Evolutionary conservation across 2,888 invertebrate species (phyloP), one percentile per base, ranked within the genome.

Genomic region (Nomada hirtipes): DNA sequence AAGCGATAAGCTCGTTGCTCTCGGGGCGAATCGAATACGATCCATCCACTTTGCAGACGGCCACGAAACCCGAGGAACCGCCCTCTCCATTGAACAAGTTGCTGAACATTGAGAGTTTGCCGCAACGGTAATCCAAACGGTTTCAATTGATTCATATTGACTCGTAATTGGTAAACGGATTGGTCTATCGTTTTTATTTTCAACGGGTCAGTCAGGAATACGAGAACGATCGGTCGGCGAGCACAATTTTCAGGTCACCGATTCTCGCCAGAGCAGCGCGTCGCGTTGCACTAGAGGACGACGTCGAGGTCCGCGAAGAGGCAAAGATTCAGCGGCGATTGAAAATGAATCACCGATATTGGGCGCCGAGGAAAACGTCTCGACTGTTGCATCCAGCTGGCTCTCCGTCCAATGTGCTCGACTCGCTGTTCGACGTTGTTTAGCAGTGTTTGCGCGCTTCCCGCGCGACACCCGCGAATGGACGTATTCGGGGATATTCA

Each of bases 241-340:
- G 73, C n/a, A 83, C 84, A 2, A 70, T 80, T 11, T 42, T 84
- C 47, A 76, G 36, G n/a, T 50, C 68, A 9, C 63, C 78, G 23
- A 81, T 81, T 11, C 47, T 85, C 36, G 69, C 71, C 1, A 68
- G 84, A 63, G 84, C 85, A 4, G 50, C 64, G 23, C 74, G 55
- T 44, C 77, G 65, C 0, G 53, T 78, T 13, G 72, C 52, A 0
- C 44, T 85, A 3, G 68, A 52, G 4, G 59, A 36, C 20, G 61
- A 82, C 36, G 2, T 23, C 15, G 61, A 67, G 15, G 61, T 81
- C 0, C 3, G 11, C 7, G 76, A 61, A 13, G 72, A 68, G 29
- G 53, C 13, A 11, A 18, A 42, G 10, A 26, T 53, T 4, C 20
- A 26, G 11, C 10, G 1, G 9, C 11, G 23, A 11, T 18, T n/a